phyloP scores from a whole-genome alignment of 1,140 invertebrate genomes.

The Augochlora pura region DNA sequence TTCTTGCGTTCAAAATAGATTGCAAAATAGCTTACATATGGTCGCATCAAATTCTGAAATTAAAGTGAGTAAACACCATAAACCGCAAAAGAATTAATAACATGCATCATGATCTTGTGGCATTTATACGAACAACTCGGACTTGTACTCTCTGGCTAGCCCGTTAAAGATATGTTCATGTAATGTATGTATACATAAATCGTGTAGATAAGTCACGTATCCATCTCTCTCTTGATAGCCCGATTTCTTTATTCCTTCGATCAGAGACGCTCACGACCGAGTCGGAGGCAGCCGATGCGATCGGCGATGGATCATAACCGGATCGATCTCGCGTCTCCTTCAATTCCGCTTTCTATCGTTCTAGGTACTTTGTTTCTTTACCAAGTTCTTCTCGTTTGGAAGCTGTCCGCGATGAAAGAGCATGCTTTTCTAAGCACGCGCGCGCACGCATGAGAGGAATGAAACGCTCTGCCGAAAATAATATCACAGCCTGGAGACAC shows the following conservation, averaged over 20 bases:
- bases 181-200: constrained; percentile 6
- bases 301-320: not conserved
- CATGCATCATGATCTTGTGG: too few species aligned
- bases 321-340: not conserved
- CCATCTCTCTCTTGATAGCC: constrained; percentile 15
- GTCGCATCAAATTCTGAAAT: too few species aligned
- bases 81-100: too few species aligned
- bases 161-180: not conserved
- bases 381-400: not conserved
- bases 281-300: constrained; percentile 18
- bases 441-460: constrained; percentile 46
- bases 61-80: too few species aligned
- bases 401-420: constrained; percentile 4
- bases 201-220: not conserved
- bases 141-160: too few species aligned
- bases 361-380: too few species aligned
- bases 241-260: not conserved
- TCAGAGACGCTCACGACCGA: constrained; percentile 5
- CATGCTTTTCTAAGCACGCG: not conserved
- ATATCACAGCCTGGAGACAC: constrained; percentile 62
- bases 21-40: too few species aligned
- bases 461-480: constrained; percentile 55
- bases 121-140: too few species aligned
- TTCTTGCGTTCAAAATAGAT: too few species aligned
- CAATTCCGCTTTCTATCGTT: not conserved